phyloP scores from a whole-genome alignment of 2,888 invertebrate genomes.

The Beris chalybata region DNA sequence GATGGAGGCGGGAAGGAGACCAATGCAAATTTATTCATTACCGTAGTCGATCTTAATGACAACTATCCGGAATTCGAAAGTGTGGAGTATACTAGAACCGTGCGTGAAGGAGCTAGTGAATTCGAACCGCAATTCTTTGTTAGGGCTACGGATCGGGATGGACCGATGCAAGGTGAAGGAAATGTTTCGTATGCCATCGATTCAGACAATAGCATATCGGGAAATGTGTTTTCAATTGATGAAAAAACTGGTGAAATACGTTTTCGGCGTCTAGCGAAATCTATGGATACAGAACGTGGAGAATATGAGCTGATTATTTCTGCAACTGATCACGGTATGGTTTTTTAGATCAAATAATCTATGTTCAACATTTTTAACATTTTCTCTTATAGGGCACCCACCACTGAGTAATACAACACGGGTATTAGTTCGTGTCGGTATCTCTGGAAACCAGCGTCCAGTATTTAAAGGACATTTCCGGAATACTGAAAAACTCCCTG shows the following conservation, averaged over 20 bases:
- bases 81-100: slow-evolving; percentile 70
- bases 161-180: slow-evolving; percentile 71
- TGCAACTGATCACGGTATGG: slow-evolving; percentile 70
- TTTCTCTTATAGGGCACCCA: slow-evolving; percentile 59
- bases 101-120: slow-evolving; percentile 73
- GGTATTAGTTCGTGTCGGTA: slow-evolving; percentile 73
- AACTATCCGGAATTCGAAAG: slow-evolving; percentile 74
- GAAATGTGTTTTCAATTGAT: slow-evolving; percentile 67
- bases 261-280: slow-evolving; percentile 65
- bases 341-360: background rate
- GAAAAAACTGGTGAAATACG: slow-evolving; percentile 71
- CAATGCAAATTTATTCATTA: slow-evolving; percentile 70
- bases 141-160: slow-evolving; percentile 77
- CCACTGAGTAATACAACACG: slow-evolving; percentile 67
- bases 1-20: slow-evolving; percentile 78
- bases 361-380: background rate
- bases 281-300: slow-evolving; percentile 74
- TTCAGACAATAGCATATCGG: slow-evolving; percentile 69
- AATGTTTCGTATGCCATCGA: slow-evolving; percentile 67
- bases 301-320: slow-evolving; percentile 70
- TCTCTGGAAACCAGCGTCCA: slow-evolving; percentile 78
- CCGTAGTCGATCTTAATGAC: slow-evolving; percentile 75
- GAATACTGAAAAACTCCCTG: slow-evolving; percentile 59
- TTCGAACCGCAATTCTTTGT: slow-evolving; percentile 81
- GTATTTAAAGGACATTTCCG: slow-evolving; percentile 75